Percentiles rank a stretch among this genome's conserved stretches.
Conservation (phyloP, 2,113 vertebrate species). For the Tupaia chinensis region DNA sequence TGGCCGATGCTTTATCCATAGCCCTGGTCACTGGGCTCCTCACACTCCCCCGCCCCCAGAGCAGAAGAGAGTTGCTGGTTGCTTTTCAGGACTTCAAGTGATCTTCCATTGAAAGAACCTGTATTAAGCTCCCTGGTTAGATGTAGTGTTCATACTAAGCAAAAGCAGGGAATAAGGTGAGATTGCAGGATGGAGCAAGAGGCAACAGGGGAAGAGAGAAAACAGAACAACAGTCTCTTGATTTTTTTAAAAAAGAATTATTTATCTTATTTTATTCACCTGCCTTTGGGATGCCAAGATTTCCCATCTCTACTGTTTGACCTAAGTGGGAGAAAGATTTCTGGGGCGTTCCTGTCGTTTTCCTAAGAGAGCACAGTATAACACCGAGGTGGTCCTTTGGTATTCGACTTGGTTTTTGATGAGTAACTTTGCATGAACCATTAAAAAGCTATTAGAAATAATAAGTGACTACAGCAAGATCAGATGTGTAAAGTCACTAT, state of each 20-base stretch:
- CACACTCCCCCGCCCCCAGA: background rate
- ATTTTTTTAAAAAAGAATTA: too few species aligned
- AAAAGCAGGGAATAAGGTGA: background rate
- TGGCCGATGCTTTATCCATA: background rate
- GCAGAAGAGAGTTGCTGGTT: background rate
- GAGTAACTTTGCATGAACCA: slow-evolving; percentile 36
- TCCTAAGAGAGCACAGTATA: background rate
- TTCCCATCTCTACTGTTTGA: background rate
- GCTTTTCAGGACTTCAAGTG: background rate
- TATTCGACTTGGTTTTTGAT: background rate
- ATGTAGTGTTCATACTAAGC: background rate
- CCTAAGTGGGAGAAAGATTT: background rate
- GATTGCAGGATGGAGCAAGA: background rate
- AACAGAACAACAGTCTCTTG: background rate
- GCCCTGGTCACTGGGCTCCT: background rate
- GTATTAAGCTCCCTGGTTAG: background rate
- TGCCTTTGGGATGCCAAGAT: background rate
- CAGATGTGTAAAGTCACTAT: background rate
- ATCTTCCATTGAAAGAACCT: background rate
- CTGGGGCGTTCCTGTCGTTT: background rate
- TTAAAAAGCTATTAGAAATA: background rate
- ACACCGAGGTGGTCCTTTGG: background rate
- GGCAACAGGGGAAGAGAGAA: background rate
- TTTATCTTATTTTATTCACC: too few species aligned
- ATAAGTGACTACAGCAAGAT: background rate